These are phyloP conservation scores for Tiliqua scincoides DNA, from an alignment of 2,113 vertebrate genomes.

Conservation along the genomic window DNA sequence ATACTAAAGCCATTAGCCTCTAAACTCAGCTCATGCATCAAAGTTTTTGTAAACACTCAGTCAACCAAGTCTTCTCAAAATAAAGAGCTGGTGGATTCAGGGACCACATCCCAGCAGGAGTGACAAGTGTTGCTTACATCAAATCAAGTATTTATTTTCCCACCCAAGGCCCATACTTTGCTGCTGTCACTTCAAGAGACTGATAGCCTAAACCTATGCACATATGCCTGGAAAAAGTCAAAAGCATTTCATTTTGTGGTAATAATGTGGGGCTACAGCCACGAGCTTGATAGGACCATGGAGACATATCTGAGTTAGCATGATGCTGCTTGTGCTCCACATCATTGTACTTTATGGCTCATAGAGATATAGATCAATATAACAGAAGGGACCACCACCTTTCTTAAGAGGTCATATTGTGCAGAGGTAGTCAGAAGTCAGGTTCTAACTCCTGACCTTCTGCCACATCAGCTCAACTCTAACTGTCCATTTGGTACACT, in stretches of 20 bases:
- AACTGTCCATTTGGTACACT: too few species aligned
- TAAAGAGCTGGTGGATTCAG: not conserved
- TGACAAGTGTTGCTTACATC: not conserved
- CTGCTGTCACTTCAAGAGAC: not conserved
- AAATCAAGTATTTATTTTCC: not conserved
- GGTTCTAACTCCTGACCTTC: too few species aligned
- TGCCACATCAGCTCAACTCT: too few species aligned
- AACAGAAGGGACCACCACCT: not conserved
- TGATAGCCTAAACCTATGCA: not conserved
- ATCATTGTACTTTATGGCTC: not conserved
- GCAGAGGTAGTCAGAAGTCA: too few species aligned
- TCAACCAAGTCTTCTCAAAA: not conserved
- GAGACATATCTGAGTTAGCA: not conserved
- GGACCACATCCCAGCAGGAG: not conserved
- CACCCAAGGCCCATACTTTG: not conserved
- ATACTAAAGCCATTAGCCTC: not conserved
- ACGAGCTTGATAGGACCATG: too few species aligned
- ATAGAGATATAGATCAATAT: not conserved
- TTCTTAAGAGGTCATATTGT: not conserved
- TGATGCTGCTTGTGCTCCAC: not conserved
- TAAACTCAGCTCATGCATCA: not conserved
- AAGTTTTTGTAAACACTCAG: not conserved
- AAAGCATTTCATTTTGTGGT: too few species aligned
- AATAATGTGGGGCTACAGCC: not conserved
- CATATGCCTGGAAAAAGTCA: too few species aligned